Conservation (phyloP, 2,113 vertebrate genomes). For the Halichoerus grypus region DNA sequence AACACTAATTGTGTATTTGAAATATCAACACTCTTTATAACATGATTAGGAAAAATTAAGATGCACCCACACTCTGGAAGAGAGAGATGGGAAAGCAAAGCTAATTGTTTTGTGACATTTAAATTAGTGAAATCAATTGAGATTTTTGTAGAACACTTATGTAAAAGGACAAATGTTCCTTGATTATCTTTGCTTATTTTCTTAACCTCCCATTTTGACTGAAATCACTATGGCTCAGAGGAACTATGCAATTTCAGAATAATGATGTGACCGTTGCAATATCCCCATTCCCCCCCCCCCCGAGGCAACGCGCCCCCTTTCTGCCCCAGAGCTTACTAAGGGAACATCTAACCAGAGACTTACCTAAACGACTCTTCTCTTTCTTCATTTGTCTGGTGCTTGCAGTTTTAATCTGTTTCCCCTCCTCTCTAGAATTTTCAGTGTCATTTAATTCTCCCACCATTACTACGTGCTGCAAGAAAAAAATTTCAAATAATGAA, state of each 20-base stretch:
- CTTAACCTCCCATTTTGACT: neutral
- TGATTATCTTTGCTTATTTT: constrained; percentile 36
- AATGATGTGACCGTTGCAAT: neutral
- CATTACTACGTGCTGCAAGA: constrained; percentile 63
- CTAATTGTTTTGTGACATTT: constrained; percentile 57
- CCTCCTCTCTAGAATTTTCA: constrained; percentile 69
- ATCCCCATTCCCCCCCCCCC: neutral
- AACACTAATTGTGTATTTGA: neutral
- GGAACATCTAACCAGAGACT: constrained; percentile 31
- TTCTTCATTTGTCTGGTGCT: neutral
- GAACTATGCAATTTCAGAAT: neutral
- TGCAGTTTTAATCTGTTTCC: constrained; percentile 42
- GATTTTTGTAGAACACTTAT: constrained; percentile 36
- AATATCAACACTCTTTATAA: constrained; percentile 5
- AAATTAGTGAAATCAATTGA: constrained; percentile 52
- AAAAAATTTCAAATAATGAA: constrained; percentile 39
- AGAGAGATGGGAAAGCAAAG: constrained; percentile 30
- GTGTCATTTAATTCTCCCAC: constrained; percentile 72
- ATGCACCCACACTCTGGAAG: neutral
- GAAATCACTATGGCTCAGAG: neutral
- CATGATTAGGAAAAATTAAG: constrained; percentile 23
- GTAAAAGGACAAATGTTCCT: constrained; percentile 28
- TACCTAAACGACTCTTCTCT: constrained; percentile 39
- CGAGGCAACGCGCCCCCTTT: neutral
- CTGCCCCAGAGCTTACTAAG: neutral